Conservation (phyloP, 2,113 vertebrate species). For the Coreoperca whiteheadi region DNA sequence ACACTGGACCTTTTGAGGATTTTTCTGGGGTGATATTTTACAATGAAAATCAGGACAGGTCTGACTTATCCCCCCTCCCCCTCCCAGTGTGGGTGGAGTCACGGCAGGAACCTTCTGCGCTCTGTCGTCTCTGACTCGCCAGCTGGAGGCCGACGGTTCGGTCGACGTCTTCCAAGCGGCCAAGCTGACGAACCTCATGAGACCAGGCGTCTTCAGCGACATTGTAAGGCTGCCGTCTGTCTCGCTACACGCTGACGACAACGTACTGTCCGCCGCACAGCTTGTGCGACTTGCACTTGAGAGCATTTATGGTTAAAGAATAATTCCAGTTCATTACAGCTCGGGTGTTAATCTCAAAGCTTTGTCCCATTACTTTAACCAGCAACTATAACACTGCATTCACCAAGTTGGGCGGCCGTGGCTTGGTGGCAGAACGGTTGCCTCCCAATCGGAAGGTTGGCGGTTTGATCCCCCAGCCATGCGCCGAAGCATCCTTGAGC, state of each 20-base stretch:
- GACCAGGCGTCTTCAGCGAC: conserved; percentile 92
- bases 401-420: too few species aligned
- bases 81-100: conserved; percentile 89
- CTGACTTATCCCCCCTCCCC: not conserved
- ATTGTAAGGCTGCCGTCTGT: conserved; percentile 84
- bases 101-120: conserved; percentile 95
- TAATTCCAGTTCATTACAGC: not conserved
- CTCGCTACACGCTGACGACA: not conserved
- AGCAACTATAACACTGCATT: not conserved
- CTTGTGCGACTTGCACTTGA: not conserved
- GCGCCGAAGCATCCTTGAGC: too few species aligned
- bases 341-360: not conserved
- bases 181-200: conserved; percentile 94
- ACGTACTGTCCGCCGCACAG: not conserved
- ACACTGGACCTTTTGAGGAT: too few species aligned
- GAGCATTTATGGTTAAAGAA: not conserved
- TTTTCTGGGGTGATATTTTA: not conserved
- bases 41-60: not conserved
- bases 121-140: conserved; percentile 88
- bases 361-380: not conserved
- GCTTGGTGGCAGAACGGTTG: too few species aligned
- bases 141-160: conserved; percentile 90
- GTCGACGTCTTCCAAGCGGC: conserved; percentile 94
- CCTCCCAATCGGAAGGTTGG: too few species aligned
- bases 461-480: too few species aligned